These are phyloP conservation scores for Eospalax fontanierii DNA, from an alignment of 2,797 vertebrate genomes.

Conservation along the genomic window DNA sequence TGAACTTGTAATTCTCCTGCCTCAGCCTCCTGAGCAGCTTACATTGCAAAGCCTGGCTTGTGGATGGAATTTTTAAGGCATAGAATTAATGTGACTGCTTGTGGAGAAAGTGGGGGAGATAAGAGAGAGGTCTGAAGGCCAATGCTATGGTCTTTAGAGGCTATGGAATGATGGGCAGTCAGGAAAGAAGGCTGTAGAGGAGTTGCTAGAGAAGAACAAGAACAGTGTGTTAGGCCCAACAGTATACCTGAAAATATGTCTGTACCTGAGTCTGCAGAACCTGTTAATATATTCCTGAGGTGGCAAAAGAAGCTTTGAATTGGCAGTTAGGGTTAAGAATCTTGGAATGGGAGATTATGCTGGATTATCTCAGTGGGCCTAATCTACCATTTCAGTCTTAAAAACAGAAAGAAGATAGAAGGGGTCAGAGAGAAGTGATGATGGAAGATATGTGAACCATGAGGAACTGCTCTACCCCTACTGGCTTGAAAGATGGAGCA, in stretches of 20 bases:
- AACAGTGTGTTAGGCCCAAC: neutral
- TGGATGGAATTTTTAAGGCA: neutral
- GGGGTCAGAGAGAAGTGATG: neutral
- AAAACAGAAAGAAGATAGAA: constrained; percentile 5
- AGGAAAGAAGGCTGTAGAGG: neutral
- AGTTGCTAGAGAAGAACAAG: neutral
- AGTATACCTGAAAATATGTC: neutral
- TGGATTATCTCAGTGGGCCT: neutral
- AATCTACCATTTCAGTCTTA: neutral
- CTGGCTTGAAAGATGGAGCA: neutral
- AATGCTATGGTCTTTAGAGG: neutral
- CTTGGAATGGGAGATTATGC: neutral
- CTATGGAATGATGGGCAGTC: no score
- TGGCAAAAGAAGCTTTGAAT: neutral
- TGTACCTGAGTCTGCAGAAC: neutral
- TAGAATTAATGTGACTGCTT: neutral
- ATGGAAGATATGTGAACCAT: neutral
- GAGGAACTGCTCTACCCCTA: neutral
- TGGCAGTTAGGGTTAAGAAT: neutral
- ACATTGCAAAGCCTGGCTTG: neutral
- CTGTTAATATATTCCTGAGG: neutral
- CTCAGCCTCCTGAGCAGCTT: neutral
- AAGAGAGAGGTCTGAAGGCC: neutral
- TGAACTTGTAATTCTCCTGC: neutral
- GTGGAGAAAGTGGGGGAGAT: neutral